A percentile compares a stretch with the other conserved stretches of the same genome.
phyloP scores from a whole-genome alignment of 1,140 invertebrate genomes.

The Anastatus disparis region DNA sequence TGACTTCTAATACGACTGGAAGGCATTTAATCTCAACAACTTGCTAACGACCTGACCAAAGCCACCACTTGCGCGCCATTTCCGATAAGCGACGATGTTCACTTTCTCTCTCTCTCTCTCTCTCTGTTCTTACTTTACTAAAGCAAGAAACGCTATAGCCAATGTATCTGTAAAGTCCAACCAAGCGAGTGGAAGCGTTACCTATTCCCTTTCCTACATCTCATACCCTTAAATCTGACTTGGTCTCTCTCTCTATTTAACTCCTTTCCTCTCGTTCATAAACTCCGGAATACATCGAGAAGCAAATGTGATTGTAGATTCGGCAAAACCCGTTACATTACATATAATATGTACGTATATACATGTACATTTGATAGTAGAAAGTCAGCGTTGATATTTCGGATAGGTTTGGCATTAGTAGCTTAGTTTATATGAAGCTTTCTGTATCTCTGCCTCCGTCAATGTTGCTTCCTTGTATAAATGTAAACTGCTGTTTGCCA shows the following conservation, averaged over 20 bases:
- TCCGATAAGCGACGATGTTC: conserved; percentile 61
- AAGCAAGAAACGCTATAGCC: conserved; percentile 57
- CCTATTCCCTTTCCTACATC: neutral
- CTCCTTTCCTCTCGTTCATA: neutral
- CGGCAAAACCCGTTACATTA: neutral
- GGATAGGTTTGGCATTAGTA: conserved; percentile 46
- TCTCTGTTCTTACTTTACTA: conserved; percentile 21
- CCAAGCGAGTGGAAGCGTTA: neutral
- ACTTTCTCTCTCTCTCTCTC: neutral
- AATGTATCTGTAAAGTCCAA: conserved; percentile 31
- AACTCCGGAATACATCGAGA: conserved; percentile 17
- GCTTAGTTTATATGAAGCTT: neutral
- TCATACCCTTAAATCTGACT: neutral
- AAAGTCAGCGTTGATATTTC: conserved; percentile 42
- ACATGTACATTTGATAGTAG: neutral
- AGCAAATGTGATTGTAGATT: conserved; percentile 22
- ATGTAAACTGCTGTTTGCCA: conserved; percentile 60
- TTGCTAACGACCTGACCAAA: conserved; percentile 67
- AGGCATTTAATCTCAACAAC: conserved; percentile 67
- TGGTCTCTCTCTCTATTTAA: neutral
- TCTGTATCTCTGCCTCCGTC: conserved; percentile 34
- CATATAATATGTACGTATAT: no score
- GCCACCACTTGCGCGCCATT: conserved; percentile 50
- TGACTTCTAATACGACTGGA: conserved; percentile 63
- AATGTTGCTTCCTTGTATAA: conserved; percentile 61